Base-by-base conservation (phyloP, 2,113 vertebrate species). In the Platysteira castanea region DNA sequence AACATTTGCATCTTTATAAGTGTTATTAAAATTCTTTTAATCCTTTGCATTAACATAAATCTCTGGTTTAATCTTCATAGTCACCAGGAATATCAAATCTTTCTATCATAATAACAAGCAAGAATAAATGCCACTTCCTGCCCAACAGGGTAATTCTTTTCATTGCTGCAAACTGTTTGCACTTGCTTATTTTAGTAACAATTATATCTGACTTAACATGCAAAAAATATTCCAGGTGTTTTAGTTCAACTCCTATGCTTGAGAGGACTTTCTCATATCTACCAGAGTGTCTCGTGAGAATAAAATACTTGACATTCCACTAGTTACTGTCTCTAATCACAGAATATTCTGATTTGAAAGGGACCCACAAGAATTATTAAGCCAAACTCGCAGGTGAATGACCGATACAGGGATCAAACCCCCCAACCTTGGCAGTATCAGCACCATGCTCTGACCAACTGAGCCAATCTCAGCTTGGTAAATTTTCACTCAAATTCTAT, bases 1-100 rank as follows among this genome's bases (percentile, higher is more conserved):
- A 95, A 95, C 85, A 97, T 96, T 97, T 97, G 90, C 93, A 95
- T 97, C 96, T 94, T 97, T 97, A 87, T 97, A 95, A 92, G 52
- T 56, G 84, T 87, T 93, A 95, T 93, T 97, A 97, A 96, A 88
- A 95, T 97, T 97, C 93, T 94, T 96, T 97, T 96, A 97, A 97
- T 97, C 96, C 95, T 96, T 94, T 86, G 90, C 92, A 97, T 96
- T 97, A 95, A 96, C 95, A 97, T 97, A 97, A 96, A 95, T 97
- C 87, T 96, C 90, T 81, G 49, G 89, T 96, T 96, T 95, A 97
- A 96, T 97, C 95, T 96, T 94, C 84, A 65, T 50, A 92, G 96
- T 96, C 95, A 95, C 87, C 47, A 81, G 83, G 76, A 97, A 95
- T 93, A 95, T 95, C 46, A 94, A 92, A 95, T 75, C 76, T 71